Conservation (phyloP, 1,140 invertebrate genomes). For the Drosophila orosa region DNA sequence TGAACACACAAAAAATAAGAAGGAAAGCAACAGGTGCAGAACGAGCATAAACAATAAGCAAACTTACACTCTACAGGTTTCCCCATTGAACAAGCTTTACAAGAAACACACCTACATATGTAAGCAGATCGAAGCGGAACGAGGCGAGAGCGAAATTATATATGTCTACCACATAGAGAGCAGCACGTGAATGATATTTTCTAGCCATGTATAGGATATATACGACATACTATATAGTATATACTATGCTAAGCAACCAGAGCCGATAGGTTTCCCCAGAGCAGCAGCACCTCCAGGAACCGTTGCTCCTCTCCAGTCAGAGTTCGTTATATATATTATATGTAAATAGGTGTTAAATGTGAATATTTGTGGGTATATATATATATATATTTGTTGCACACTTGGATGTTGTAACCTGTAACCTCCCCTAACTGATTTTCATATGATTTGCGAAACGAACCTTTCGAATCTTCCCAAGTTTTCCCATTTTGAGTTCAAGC, state of each 20-base stretch:
- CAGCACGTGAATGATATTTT: slow-evolving; percentile 45
- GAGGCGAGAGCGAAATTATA: slow-evolving; percentile 25
- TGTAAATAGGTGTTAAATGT: slow-evolving; percentile 28
- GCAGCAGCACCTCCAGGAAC: not conserved
- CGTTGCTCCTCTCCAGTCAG: not conserved
- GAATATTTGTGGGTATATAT: slow-evolving; percentile 25
- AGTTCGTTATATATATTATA: slow-evolving; percentile 13
- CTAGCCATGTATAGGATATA: slow-evolving; percentile 42
- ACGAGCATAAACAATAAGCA: slow-evolving; percentile 65
- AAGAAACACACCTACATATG: slow-evolving; percentile 37
- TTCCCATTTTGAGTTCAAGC: slow-evolving; percentile 10
- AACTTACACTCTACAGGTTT: slow-evolving; percentile 77
- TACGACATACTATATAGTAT: not conserved
- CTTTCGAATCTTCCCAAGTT: slow-evolving; percentile 59
- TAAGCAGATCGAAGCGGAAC: slow-evolving; percentile 45
- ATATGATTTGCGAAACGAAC: slow-evolving; percentile 61
- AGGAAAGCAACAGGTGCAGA: slow-evolving; percentile 10
- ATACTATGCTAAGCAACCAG: slow-evolving; percentile 8
- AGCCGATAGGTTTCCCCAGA: not conserved
- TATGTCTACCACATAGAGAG: slow-evolving; percentile 37
- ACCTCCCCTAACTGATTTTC: slow-evolving; percentile 34
- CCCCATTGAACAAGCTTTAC: slow-evolving; percentile 73
- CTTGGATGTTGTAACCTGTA: slow-evolving; percentile 20
- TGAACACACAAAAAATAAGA: slow-evolving; percentile 16
- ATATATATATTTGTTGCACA: slow-evolving; percentile 21